Percentiles rank a stretch among this genome's conserved stretches.
Evolutionary conservation across 2,797 vertebrate genomes (phyloP).

Genomic region (Enteromius mattozi): DNA sequence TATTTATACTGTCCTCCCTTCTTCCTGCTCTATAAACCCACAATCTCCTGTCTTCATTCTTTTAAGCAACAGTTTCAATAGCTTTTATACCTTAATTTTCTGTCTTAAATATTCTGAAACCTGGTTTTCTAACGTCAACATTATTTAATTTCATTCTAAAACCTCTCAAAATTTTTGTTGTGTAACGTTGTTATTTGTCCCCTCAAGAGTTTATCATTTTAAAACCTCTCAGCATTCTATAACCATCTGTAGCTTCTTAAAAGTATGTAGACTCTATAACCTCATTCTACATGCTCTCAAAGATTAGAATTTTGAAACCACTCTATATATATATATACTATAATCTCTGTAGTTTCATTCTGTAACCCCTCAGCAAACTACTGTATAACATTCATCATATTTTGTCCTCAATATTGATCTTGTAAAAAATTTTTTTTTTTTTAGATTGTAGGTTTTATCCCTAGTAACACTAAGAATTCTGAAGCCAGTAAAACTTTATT

Average conservation of each 20-base stretch:
- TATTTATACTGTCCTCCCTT: slow-evolving; percentile 24
- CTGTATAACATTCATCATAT: neutral
- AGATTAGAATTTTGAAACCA: neutral
- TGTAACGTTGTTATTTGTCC: neutral
- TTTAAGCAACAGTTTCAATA: neutral
- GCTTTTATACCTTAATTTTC: neutral
- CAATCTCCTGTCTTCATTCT: slow-evolving; percentile 19
- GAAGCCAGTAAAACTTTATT: neutral
- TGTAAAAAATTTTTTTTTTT: too few species aligned
- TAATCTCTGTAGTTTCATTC: neutral
- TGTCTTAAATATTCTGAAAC: neutral
- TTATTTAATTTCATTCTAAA: neutral
- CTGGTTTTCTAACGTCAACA: neutral
- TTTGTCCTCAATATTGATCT: neutral
- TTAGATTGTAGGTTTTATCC: neutral
- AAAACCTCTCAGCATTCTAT: neutral
- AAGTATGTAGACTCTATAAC: neutral
- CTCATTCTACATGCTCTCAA: neutral
- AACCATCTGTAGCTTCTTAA: neutral
- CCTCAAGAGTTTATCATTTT: neutral
- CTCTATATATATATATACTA: too few species aligned
- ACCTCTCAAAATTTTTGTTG: neutral
- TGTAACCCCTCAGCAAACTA: neutral
- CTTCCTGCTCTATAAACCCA: slow-evolving; percentile 1
- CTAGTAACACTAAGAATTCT: neutral